Conservation (phyloP, 2,888 invertebrate species). For the Cosmia pyralina region DNA sequence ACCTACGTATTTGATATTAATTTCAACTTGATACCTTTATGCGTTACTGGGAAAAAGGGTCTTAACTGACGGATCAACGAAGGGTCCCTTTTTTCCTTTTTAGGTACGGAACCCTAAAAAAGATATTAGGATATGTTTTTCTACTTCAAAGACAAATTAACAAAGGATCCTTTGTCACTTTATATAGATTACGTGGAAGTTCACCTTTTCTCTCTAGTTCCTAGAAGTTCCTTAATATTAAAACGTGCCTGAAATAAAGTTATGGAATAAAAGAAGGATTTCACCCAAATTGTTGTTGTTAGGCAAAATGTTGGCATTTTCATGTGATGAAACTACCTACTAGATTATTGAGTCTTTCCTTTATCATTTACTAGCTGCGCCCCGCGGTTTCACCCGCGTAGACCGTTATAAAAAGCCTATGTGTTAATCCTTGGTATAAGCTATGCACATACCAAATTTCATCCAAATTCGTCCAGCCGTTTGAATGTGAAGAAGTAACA, state of each 20-base stretch:
- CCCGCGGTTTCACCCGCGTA: too few relatives aligned
- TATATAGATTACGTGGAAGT: conserved; percentile 6
- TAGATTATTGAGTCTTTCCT: not conserved
- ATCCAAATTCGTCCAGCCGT: too few relatives aligned
- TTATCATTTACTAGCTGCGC: not conserved
- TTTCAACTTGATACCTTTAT: too few relatives aligned
- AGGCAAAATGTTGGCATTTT: not conserved
- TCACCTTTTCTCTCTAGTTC: conserved; percentile 1
- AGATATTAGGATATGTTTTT: not conserved
- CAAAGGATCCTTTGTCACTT: not conserved
- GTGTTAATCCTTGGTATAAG: too few relatives aligned
- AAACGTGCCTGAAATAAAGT: conserved; percentile 3
- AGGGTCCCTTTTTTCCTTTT: too few relatives aligned
- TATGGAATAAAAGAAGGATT: not conserved
- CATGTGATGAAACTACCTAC: not conserved
- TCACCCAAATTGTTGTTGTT: not conserved
- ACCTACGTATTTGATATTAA: too few relatives aligned
- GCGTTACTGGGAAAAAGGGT: too few relatives aligned
- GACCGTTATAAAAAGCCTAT: too few relatives aligned
- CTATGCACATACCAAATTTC: too few relatives aligned
- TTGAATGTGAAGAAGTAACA: too few relatives aligned
- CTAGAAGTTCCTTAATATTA: not conserved
- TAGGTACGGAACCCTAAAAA: too few relatives aligned
- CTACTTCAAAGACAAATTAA: not conserved
- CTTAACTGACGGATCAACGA: too few relatives aligned